Evolutionary conservation across 2,888 invertebrate species (phyloP).

Genomic region (Agriopis aurantiaria): DNA sequence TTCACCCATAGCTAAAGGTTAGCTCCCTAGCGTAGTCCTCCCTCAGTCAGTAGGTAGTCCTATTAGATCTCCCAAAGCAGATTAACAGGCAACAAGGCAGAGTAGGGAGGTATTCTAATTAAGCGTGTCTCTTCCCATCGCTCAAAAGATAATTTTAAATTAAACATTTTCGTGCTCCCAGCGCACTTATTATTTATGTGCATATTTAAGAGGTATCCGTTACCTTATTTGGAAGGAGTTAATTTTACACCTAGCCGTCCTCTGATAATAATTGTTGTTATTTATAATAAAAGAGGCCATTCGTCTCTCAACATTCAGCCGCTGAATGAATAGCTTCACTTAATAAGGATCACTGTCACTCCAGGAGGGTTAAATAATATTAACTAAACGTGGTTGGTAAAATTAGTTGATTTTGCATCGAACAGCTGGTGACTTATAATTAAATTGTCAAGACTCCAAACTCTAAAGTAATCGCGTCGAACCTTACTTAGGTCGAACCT

Average conservation of each 20-base stretch:
- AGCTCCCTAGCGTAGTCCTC: too few relatives aligned
- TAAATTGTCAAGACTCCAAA: background rate
- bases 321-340: slow-evolving; percentile 65
- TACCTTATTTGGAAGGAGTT: slow-evolving; percentile 39
- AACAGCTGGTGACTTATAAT: slow-evolving; percentile 3
- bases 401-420: slow-evolving; percentile 6
- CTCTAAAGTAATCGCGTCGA: background rate
- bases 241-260: slow-evolving; percentile 49
- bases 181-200: slow-evolving; percentile 34
- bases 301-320: slow-evolving; percentile 60
- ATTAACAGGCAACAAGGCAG: too few relatives aligned
- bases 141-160: slow-evolving; percentile 32
- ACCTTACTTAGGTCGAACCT: background rate
- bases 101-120: slow-evolving; percentile 17
- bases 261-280: slow-evolving; percentile 60
- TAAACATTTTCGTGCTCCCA: slow-evolving; percentile 19
- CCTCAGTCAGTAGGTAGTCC: too few relatives aligned
- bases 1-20: too few relatives aligned
- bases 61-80: too few relatives aligned
- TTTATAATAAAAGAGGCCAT: slow-evolving; percentile 63
- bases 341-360: slow-evolving; percentile 64
- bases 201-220: slow-evolving; percentile 36
- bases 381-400: slow-evolving; percentile 3
- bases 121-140: slow-evolving; percentile 25
- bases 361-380: slow-evolving; percentile 47